A percentile compares a stretch with the other conserved stretches of the same genome.
Conservation (phyloP, 2,888 invertebrate genomes). For the Nomada fabriciana region DNA sequence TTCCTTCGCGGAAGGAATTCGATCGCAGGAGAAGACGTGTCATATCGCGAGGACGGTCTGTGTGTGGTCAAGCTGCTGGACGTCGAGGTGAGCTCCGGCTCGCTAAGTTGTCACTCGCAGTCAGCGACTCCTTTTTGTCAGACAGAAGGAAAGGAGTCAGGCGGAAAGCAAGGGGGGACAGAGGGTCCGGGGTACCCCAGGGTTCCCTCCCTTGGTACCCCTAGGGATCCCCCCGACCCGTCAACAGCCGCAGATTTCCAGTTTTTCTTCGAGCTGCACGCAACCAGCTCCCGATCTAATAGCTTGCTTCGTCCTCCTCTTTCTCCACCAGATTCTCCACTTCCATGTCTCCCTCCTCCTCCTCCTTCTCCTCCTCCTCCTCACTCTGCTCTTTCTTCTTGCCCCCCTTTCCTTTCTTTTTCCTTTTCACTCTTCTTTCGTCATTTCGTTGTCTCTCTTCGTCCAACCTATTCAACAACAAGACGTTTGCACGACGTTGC, state of each 20-base stretch:
- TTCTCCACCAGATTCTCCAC: constrained; percentile 58
- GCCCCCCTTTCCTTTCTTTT: constrained; percentile 29
- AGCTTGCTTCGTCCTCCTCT: constrained; percentile 75
- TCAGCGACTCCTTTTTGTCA: constrained; percentile 81
- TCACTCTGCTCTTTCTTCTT: constrained; percentile 39
- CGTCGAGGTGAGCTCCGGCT: constrained; percentile 81
- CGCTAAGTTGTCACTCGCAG: constrained; percentile 83
- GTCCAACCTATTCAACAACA: constrained; percentile 26
- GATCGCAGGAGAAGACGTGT: constrained; percentile 68
- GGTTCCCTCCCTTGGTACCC: constrained; percentile 58
- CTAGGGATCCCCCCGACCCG: constrained; percentile 74
- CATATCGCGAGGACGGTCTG: constrained; percentile 74
- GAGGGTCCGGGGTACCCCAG: constrained; percentile 63
- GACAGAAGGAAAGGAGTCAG: constrained; percentile 54
- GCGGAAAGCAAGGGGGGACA: constrained; percentile 52
- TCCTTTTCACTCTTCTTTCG: constrained; percentile 29
- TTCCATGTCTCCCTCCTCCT: constrained; percentile 53
- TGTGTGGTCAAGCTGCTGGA: constrained; percentile 74
- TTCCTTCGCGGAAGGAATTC: constrained; percentile 71
- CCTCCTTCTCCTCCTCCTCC: constrained; percentile 61
- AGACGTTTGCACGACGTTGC: constrained; percentile 47
- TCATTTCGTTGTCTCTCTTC: constrained; percentile 36
- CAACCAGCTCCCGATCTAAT: constrained; percentile 81
- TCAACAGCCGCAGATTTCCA: constrained; percentile 80
- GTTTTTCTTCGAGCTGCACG: constrained; percentile 79